phyloP scores from a whole-genome alignment of 2,113 vertebrate genomes.

The Macquaria ambigua region DNA sequence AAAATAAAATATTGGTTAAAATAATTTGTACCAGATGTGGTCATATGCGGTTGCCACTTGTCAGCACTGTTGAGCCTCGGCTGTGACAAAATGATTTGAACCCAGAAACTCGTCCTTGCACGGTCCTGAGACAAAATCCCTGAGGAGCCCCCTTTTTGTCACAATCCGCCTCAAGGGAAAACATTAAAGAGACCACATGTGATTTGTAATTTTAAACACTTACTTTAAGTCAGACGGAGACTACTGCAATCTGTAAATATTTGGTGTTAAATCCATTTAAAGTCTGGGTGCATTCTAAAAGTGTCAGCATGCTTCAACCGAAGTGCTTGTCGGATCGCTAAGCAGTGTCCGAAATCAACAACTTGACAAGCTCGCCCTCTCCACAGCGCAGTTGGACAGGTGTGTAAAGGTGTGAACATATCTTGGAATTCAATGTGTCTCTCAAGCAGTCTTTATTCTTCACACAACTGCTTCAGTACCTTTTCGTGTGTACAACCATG shows the following conservation, averaged over 20 bases:
- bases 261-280: background rate
- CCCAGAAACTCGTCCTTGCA: background rate
- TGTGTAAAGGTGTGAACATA: too few species aligned
- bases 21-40: conserved; percentile 17
- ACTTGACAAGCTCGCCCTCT: background rate
- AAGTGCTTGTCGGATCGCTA: background rate
- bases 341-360: background rate
- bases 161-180: background rate
- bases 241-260: conserved; percentile 11
- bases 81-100: conserved; percentile 26
- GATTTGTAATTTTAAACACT: background rate
- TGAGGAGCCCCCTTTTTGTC: background rate
- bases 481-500: too few species aligned
- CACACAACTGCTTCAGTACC: background rate
- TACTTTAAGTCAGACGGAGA: background rate
- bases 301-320: background rate
- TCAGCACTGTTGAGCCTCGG: background rate
- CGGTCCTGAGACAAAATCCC: conserved; percentile 12
- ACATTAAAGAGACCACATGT: background rate
- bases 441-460: background rate
- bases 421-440: too few species aligned
- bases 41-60: background rate
- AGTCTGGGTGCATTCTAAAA: background rate
- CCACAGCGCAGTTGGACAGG: too few species aligned
- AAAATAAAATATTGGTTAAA: conserved; percentile 19